These are phyloP conservation scores for Pungitius pungitius DNA, from an alignment of 2,113 vertebrate species.

Conservation along the genomic window DNA sequence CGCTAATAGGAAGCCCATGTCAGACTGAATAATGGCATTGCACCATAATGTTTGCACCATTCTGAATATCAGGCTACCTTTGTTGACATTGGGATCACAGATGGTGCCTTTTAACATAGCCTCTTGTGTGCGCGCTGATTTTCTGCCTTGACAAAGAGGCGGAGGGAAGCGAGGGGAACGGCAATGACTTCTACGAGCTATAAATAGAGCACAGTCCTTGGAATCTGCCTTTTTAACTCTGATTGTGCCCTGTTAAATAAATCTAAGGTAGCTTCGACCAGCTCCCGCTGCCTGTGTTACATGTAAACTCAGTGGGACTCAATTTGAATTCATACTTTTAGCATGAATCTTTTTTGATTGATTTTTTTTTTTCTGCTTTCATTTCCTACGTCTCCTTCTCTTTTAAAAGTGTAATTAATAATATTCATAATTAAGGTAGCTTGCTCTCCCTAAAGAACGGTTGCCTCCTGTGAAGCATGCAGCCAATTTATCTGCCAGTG, in stretches of 20 bases:
- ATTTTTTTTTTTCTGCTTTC: constrained; percentile 14
- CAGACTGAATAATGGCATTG: constrained; percentile 31
- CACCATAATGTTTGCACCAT: constrained; percentile 3
- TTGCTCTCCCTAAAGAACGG: constrained; percentile 60
- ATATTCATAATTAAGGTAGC: constrained; percentile 73
- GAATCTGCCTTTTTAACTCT: constrained; percentile 73
- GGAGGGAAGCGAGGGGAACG: constrained; percentile 19
- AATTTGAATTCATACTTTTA: constrained; percentile 19
- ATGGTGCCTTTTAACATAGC: constrained; percentile 53
- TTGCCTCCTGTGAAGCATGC: constrained; percentile 65
- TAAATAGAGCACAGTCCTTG: constrained; percentile 70
- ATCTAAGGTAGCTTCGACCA: constrained; percentile 33
- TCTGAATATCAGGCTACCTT: constrained; percentile 44
- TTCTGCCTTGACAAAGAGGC: constrained; percentile 49
- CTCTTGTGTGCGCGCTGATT: constrained; percentile 58
- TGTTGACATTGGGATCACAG: constrained; percentile 51
- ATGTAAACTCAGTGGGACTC: constrained; percentile 32
- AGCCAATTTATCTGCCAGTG: constrained; percentile 69
- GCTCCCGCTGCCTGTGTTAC: constrained; percentile 35
- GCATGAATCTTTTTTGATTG: constrained; percentile 35
- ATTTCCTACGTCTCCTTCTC: constrained; percentile 13
- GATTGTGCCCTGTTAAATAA: constrained; percentile 67
- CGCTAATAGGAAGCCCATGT: constrained; percentile 29
- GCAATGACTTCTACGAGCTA: constrained; percentile 66
- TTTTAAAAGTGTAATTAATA: constrained; percentile 70